Conservation (phyloP, 1,140 invertebrate species). For the Stenopsyche tienmushanensis region DNA sequence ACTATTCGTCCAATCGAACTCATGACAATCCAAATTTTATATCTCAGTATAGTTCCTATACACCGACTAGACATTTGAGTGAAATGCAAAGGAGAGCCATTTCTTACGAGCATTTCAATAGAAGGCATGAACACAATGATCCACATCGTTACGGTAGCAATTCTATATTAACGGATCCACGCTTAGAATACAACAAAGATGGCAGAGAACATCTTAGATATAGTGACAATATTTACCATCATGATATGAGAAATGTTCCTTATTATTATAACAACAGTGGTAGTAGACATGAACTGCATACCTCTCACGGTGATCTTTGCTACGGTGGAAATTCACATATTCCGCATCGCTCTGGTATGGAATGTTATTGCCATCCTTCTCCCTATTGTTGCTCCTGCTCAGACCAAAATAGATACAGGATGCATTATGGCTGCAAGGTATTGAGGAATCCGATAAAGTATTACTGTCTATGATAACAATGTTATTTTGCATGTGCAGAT, state of each 20-base stretch:
- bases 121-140: constrained; percentile 50
- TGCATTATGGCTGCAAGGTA: constrained; percentile 41
- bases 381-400: constrained; percentile 48
- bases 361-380: constrained; percentile 44
- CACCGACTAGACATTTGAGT: constrained; percentile 35
- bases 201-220: constrained; percentile 32
- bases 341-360: constrained; percentile 24
- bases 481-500: background rate
- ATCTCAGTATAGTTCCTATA: constrained; percentile 21
- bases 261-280: constrained; percentile 29
- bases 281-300: constrained; percentile 38
- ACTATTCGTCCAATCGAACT: constrained; percentile 22
- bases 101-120: constrained; percentile 55
- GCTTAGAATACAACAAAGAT: constrained; percentile 13
- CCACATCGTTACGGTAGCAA: constrained; percentile 50
- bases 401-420: constrained; percentile 45
- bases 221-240: constrained; percentile 43
- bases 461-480: background rate
- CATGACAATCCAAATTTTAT: constrained; percentile 7
- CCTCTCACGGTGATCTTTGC: constrained; percentile 37
- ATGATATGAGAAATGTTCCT: constrained; percentile 31
- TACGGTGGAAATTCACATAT: constrained; percentile 43
- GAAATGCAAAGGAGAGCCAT: constrained; percentile 53
- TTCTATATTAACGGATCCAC: constrained; percentile 46
- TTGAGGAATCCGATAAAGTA: constrained; percentile 13